Evolutionary conservation across 2,888 invertebrate species (phyloP).

Genomic region (Lycophotia porphyrea): DNA sequence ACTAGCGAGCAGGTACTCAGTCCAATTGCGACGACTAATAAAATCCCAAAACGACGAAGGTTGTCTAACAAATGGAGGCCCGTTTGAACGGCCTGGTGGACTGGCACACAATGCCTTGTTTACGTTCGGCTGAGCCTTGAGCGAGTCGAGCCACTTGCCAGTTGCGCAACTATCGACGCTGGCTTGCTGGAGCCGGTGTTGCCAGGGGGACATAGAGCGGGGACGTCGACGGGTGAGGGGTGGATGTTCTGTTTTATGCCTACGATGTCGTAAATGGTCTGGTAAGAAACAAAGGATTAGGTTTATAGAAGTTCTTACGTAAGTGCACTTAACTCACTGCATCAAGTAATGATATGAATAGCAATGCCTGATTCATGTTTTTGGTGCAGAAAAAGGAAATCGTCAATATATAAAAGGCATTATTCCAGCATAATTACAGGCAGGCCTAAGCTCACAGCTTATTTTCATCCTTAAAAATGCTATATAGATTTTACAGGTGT

Average conservation of each 20-base stretch:
- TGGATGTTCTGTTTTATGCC: conserved; percentile 27
- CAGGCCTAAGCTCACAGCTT: not conserved
- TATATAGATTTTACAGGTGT: not conserved
- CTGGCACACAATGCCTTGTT: conserved; percentile 75
- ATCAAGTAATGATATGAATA: not conserved
- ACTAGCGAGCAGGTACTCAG: conserved; percentile 39
- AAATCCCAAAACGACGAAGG: conserved; percentile 56
- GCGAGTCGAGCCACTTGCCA: conserved; percentile 78
- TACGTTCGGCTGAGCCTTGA: conserved; percentile 78
- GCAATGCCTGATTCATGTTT: not conserved
- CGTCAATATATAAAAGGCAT: not conserved
- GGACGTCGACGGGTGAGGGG: not conserved
- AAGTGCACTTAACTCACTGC: not conserved
- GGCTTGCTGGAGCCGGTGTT: conserved; percentile 79
- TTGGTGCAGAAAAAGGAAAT: not conserved
- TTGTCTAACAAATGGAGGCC: conserved; percentile 42
- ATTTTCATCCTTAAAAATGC: not conserved
- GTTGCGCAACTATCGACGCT: conserved; percentile 81
- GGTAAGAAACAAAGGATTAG: not conserved
- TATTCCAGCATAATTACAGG: not conserved
- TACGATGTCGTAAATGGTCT: conserved; percentile 2
- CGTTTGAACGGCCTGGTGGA: conserved; percentile 43
- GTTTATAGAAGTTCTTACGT: too few relatives aligned
- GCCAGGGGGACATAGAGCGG: conserved; percentile 78
- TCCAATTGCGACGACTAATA: conserved; percentile 46